A percentile compares a stretch with the other conserved stretches of the same genome.
These are phyloP conservation scores for Oryzias sinensis DNA, from an alignment of 2,797 vertebrate species.

Conservation along the genomic window DNA sequence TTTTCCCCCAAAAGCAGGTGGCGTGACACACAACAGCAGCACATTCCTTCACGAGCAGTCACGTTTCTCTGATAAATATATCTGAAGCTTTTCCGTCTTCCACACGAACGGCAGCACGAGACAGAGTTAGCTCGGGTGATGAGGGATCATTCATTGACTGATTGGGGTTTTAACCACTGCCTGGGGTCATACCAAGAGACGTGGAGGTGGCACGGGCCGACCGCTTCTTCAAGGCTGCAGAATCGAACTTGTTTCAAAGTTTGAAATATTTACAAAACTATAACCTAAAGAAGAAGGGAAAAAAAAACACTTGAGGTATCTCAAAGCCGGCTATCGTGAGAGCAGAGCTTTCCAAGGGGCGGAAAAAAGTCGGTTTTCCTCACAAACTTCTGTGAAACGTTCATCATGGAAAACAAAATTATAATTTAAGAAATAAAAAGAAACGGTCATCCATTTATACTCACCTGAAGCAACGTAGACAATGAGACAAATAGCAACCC, in stretches of 20 bases:
- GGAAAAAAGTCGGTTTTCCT: conserved; percentile 10
- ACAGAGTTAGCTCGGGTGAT: conserved; percentile 17
- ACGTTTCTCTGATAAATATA: conserved; percentile 23
- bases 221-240: conserved; percentile 8
- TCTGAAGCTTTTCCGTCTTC: conserved; percentile 53
- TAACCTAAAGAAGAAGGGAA: background rate
- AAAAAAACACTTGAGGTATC: no score
- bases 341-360: conserved; percentile 8
- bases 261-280: conserved; percentile 26
- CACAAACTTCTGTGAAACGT: conserved; percentile 51
- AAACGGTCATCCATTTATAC: conserved; percentile 26
- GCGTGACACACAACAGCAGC: conserved; percentile 1
- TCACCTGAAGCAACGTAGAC: conserved; percentile 73
- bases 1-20: conserved; percentile 4
- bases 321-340: no score
- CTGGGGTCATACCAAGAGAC: conserved; percentile 33
- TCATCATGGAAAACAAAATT: background rate
- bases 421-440: conserved; percentile 3
- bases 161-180: conserved; percentile 18
- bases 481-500: conserved; percentile 49
- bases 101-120: conserved; percentile 24
- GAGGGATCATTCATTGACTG: no score
- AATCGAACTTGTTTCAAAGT: conserved; percentile 63
- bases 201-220: conserved; percentile 16
- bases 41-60: background rate